Evolutionary conservation across 2,888 invertebrate species (phyloP), one percentile per base, ranked within the genome.

Genomic region (Oscheius myriophilus): DNA sequence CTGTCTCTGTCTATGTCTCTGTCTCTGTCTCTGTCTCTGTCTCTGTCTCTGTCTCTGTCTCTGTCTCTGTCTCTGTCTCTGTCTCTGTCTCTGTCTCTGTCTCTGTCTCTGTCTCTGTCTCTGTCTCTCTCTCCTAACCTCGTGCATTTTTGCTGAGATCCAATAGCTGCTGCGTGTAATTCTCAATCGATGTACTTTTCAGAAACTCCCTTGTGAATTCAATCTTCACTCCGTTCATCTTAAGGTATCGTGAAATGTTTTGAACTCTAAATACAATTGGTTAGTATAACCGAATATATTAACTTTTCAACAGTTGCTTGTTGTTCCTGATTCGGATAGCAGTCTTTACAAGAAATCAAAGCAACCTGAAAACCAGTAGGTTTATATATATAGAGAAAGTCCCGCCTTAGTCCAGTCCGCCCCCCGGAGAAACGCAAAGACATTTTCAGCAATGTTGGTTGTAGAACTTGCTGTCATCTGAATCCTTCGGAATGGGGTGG

Each of bases 381-480:
- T 3, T 33, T 9, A 6, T 33, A 3, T 6, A 33, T 33, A 33
- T 33, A 6, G 9, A 3, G 33, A 9, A 33, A 9, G 3, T 33
- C 9, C 9, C 42, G 64, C 70, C 62, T 76, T 69, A 1, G 41
- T 49, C 76, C 76, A 76, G 39, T 76, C 72, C 41, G 68, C 70
- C 23, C 71, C 74, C 52, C 49, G 55, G 4, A 67, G 25, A n/a
- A 72, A 57, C 0, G 72, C 71, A 1, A 72, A 59, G 1, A 76
- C 45, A 33, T 76, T 76, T 49, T 74, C 71, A 7, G 67, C 72
- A 3, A 74, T 46, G 55, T 76, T 76, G 12, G 61, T 58, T 9
- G 74, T 69, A 12, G 74, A 72, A 25, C 72, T 21, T 0, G 72
- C 71, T 6, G 74, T 66, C 67, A 76, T 66, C 76, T 76, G 54